Conservation (phyloP, 2,113 vertebrate species). For the Semnornis frantzii region DNA sequence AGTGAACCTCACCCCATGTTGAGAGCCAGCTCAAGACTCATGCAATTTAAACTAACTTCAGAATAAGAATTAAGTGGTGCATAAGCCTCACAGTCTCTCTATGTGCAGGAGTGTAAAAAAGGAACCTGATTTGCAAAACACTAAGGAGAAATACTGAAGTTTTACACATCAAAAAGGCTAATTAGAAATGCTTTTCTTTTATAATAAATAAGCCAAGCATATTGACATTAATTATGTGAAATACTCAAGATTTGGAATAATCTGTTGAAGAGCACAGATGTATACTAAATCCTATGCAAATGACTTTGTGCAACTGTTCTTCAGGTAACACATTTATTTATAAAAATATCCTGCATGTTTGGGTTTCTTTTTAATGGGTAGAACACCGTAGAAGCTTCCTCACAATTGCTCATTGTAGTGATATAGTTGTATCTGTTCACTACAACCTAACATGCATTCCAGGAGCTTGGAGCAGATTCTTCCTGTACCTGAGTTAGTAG, state of each 20-base stretch:
- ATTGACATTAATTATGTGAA: conserved; percentile 41
- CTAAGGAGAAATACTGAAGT: neutral
- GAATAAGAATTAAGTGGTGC: neutral
- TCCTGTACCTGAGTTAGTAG: neutral
- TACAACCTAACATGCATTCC: neutral
- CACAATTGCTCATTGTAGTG: neutral
- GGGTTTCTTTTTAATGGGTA: neutral
- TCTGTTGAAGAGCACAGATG: conserved; percentile 23
- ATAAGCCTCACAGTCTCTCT: neutral
- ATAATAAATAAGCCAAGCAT: conserved; percentile 26
- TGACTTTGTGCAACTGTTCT: neutral
- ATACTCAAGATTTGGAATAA: conserved; percentile 31
- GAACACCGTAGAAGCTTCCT: neutral
- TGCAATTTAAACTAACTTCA: neutral
- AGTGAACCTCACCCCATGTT: neutral
- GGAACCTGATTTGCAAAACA: neutral
- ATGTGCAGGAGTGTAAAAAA: neutral
- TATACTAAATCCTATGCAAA: conserved; percentile 42
- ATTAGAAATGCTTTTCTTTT: conserved; percentile 35
- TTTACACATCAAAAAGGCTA: conserved; percentile 21
- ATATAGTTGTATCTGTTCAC: neutral
- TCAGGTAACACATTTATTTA: conserved; percentile 25
- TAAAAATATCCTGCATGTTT: neutral
- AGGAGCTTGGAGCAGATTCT: neutral
- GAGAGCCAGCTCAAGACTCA: neutral